Percentiles rank a stretch among this genome's conserved stretches.
Evolutionary conservation across 2,113 vertebrate species (phyloP).

Genomic region (Gavia stellata): DNA sequence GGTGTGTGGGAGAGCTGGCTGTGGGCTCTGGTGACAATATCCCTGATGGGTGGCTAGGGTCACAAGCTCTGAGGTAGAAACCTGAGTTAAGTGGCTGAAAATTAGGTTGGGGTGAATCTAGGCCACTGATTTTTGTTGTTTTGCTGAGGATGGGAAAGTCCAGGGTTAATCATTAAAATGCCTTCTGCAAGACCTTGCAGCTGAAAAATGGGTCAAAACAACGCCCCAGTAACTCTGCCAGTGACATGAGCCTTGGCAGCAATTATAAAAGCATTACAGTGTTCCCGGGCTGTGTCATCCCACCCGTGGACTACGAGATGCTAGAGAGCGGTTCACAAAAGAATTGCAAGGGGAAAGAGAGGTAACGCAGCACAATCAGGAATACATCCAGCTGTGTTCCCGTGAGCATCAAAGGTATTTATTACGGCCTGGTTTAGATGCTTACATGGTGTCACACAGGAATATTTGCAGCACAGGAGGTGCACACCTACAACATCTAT

Average conservation of each 20-base stretch:
- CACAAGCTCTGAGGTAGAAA: background rate
- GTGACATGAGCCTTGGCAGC: background rate
- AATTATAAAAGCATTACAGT: background rate
- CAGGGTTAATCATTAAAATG: slow-evolving; percentile 29
- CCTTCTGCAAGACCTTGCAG: background rate
- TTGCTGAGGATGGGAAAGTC: slow-evolving; percentile 26
- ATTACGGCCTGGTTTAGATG: background rate
- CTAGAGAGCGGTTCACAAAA: background rate
- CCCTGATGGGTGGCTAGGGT: background rate
- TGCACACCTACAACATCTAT: background rate
- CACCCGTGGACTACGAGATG: background rate
- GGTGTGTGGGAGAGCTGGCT: background rate
- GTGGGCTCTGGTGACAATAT: accelerated
- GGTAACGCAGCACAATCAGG: background rate
- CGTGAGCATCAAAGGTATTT: background rate
- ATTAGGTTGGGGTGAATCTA: background rate
- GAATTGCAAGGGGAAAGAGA: background rate
- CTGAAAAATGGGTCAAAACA: slow-evolving; percentile 40
- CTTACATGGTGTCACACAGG: background rate
- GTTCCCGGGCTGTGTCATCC: background rate
- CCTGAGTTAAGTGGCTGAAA: background rate
- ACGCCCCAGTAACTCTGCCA: background rate
- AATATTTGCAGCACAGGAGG: background rate
- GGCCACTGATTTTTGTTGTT: background rate
- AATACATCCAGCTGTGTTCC: background rate